Evolutionary conservation across 1,140 invertebrate genomes (phyloP).

Genomic region (Drosophila sp.): DNA sequence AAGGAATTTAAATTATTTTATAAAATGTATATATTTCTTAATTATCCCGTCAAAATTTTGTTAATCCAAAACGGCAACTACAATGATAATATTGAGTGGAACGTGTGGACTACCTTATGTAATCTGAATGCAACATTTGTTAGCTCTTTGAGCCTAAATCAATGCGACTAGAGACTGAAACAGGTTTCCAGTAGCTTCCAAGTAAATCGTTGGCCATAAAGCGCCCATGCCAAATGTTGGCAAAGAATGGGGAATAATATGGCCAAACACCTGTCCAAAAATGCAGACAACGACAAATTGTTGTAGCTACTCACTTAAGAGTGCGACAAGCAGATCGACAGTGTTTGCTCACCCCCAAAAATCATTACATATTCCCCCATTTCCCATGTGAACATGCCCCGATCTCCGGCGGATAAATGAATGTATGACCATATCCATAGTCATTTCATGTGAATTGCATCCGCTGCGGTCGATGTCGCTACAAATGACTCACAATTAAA

Average conservation of each 20-base stretch:
- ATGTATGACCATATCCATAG: neutral
- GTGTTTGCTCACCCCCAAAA: neutral
- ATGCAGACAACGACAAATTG: neutral
- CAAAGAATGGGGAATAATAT: slow-evolving; percentile 53
- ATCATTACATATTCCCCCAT: neutral
- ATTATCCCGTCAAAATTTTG: no score
- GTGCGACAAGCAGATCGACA: neutral
- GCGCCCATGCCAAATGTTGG: slow-evolving; percentile 46
- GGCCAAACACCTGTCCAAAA: neutral
- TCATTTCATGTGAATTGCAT: slow-evolving; percentile 40
- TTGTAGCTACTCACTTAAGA: neutral
- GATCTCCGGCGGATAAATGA: no score
- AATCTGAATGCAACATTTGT: neutral
- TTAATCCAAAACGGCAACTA: no score
- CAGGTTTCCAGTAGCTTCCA: no score
- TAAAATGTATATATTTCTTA: no score
- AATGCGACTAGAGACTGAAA: no score
- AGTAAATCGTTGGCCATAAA: slow-evolving; percentile 2
- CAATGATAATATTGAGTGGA: neutral
- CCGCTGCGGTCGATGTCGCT: slow-evolving; percentile 56
- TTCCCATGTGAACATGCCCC: neutral
- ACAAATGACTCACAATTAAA: slow-evolving; percentile 74
- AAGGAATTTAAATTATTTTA: no score
- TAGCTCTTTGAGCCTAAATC: neutral
- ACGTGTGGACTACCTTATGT: neutral